Evolutionary conservation across 2,113 vertebrate species (phyloP).

Genomic region (Nibea coibor): DNA sequence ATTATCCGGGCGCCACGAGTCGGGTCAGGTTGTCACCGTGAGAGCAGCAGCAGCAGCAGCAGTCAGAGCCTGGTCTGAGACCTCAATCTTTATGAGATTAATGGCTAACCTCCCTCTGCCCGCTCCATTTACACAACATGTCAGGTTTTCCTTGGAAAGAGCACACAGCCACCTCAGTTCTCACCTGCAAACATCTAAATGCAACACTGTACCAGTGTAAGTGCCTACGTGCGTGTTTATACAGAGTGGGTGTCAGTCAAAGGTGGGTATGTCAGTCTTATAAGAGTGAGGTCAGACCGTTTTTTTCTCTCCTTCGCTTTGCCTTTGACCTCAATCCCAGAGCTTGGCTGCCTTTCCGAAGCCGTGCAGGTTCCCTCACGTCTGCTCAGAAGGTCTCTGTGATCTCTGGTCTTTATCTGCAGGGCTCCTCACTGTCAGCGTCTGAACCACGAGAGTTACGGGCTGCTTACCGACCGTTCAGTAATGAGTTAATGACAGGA

Average conservation of each 20-base stretch:
- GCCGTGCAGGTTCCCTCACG: conserved; percentile 33
- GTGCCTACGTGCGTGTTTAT: conserved; percentile 59
- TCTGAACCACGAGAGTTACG: conserved; percentile 33
- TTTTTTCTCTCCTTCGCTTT: neutral
- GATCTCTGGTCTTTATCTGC: conserved; percentile 52
- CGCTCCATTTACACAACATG: conserved; percentile 69
- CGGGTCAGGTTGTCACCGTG: conserved; percentile 45
- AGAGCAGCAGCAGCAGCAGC: conserved; percentile 36
- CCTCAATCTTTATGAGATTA: conserved; percentile 74
- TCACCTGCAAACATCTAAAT: conserved; percentile 61
- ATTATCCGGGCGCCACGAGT: conserved; percentile 60
- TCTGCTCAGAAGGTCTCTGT: neutral
- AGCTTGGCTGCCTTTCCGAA: conserved; percentile 1
- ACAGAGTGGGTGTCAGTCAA: conserved; percentile 47
- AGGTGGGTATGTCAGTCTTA: conserved; percentile 8
- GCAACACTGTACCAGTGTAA: conserved; percentile 48
- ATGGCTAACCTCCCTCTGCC: conserved; percentile 73
- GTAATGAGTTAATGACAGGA: conserved; percentile 41
- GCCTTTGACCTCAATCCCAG: conserved; percentile 65
- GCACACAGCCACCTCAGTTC: conserved; percentile 76
- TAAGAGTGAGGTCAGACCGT: conserved; percentile 47
- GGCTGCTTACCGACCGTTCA: conserved; percentile 16
- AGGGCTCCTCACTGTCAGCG: conserved; percentile 10
- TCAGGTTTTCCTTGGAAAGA: conserved; percentile 66
- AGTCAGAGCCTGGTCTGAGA: conserved; percentile 60